Conservation (phyloP, 2,113 vertebrate genomes). For the Pollimyrus isidori region DNA sequence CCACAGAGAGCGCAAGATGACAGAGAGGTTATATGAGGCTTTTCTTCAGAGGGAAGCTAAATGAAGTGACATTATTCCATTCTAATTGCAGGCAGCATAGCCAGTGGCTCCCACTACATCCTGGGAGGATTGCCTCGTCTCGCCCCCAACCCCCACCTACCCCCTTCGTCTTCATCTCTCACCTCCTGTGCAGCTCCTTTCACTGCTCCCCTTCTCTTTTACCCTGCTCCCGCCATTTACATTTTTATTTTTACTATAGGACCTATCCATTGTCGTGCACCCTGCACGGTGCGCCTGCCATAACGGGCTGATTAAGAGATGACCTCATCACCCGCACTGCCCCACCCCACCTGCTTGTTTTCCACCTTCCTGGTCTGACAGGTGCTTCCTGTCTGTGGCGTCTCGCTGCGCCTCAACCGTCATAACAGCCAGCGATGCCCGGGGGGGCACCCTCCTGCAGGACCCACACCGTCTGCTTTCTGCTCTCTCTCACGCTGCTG, state of each 20-base stretch:
- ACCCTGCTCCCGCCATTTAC: slow-evolving; percentile 35
- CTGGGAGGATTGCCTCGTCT: background rate
- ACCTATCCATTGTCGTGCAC: background rate
- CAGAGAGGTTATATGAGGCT: background rate
- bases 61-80: slow-evolving; percentile 8
- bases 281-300: background rate
- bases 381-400: slow-evolving; percentile 38
- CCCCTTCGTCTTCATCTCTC: background rate
- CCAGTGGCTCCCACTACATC: slow-evolving; percentile 2
- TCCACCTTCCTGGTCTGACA: slow-evolving; percentile 20
- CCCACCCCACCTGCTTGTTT: background rate
- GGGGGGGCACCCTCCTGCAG: background rate
- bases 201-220: slow-evolving; percentile 5
- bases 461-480: background rate
- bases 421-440: slow-evolving; percentile 45
- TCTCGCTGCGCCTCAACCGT: slow-evolving; percentile 46
- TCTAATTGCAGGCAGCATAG: slow-evolving; percentile 14
- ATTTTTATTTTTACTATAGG: background rate
- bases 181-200: slow-evolving; percentile 13
- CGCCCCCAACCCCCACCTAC: background rate
- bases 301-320: background rate
- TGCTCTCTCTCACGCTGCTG: background rate
- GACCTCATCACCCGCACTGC: background rate
- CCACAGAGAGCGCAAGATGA: background rate
- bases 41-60: slow-evolving; percentile 5